Percentiles rank a stretch among this genome's conserved stretches.
Evolutionary conservation across 2,113 vertebrate genomes (phyloP).

Genomic region (Nanorana parkeri): DNA sequence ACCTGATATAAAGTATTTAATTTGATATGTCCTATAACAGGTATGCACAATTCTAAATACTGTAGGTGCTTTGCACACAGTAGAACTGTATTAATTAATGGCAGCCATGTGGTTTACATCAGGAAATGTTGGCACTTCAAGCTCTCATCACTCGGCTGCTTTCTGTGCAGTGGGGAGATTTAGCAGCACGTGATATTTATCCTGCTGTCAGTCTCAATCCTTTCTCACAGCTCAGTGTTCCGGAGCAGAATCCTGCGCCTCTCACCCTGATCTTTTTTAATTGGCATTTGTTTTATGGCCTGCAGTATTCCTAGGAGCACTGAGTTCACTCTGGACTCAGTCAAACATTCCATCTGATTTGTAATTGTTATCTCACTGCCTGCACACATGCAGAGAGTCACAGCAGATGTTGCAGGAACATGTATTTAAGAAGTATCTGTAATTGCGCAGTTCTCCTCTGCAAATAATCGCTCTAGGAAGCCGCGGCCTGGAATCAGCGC

Average conservation of each 20-base stretch:
- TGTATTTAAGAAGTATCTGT: conserved; percentile 27
- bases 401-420: conserved; percentile 30
- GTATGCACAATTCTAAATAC: not conserved
- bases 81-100: conserved; percentile 20
- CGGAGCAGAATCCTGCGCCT: conserved; percentile 7
- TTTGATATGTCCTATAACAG: not conserved
- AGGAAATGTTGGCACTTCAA: conserved; percentile 11
- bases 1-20: too few species aligned
- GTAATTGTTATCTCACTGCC: conserved; percentile 44
- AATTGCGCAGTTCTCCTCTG: conserved; percentile 24
- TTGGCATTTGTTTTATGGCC: conserved; percentile 54
- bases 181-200: conserved; percentile 43
- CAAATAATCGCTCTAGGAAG: conserved; percentile 7
- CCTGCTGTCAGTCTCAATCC: conserved; percentile 50
- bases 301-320: conserved; percentile 44
- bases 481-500: conserved; percentile 13
- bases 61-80: not conserved
- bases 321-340: conserved; percentile 33
- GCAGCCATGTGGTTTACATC: conserved; percentile 18
- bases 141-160: conserved; percentile 1
- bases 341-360: conserved; percentile 48
- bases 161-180: conserved; percentile 31
- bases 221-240: conserved; percentile 49
- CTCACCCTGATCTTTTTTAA: conserved; percentile 55
- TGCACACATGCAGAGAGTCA: not conserved